Conservation (phyloP, 2,888 invertebrate species). For the Pelosia muscerda region DNA sequence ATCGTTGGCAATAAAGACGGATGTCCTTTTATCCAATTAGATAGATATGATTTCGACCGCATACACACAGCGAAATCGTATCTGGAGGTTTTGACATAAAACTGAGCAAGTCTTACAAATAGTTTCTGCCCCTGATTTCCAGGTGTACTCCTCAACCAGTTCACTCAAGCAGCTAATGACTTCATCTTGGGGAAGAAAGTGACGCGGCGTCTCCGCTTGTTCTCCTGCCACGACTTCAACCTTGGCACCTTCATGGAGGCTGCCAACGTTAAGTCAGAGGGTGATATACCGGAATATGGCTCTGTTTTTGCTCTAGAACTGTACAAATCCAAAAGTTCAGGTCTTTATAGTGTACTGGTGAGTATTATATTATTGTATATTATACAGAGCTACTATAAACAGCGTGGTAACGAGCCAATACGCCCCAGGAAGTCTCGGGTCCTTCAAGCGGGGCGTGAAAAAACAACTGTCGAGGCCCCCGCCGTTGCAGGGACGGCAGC, state of each 20-base stretch:
- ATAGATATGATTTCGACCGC: no score
- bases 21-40: no score
- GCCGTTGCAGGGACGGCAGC: no score
- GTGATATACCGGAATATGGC: constrained; percentile 74
- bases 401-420: no score
- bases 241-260: constrained; percentile 78
- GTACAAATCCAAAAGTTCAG: constrained; percentile 63
- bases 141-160: constrained; percentile 75
- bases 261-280: constrained; percentile 58
- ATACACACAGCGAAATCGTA: no score
- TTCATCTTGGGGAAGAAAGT: constrained; percentile 61
- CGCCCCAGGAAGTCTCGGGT: no score
- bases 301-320: constrained; percentile 73
- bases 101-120: neutral
- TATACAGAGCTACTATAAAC: no score
- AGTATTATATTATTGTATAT: constrained; percentile 38
- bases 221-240: constrained; percentile 80
- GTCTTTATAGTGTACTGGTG: constrained; percentile 71
- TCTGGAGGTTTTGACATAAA: neutral
- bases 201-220: constrained; percentile 61
- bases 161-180: constrained; percentile 66
- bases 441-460: no score
- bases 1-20: no score
- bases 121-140: constrained; percentile 11
- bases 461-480: no score